Percentiles rank a stretch among this genome's conserved stretches.
Evolutionary conservation across 2,888 invertebrate genomes (phyloP).

Genomic region (Therioaphis trifolii): DNA sequence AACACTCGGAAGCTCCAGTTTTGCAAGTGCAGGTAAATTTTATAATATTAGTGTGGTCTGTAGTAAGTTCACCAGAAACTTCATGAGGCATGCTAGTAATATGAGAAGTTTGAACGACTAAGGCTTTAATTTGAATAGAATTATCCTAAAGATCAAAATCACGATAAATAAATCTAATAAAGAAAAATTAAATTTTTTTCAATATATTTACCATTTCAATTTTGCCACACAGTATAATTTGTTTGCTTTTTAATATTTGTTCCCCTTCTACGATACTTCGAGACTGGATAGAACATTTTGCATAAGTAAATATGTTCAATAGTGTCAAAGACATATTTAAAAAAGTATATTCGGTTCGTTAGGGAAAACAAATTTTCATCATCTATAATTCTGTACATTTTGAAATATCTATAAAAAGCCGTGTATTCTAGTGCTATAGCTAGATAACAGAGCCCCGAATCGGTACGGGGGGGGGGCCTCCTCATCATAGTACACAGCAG

Average conservation of each 20-base stretch:
- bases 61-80: not conserved
- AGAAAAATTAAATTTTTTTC: no score
- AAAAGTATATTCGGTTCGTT: no score
- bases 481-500: no score
- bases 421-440: no score
- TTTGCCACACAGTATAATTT: not conserved
- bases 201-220: not conserved
- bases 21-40: not conserved
- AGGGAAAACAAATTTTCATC: no score
- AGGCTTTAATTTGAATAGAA: not conserved
- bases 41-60: not conserved
- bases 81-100: not conserved
- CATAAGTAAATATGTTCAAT: not conserved
- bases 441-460: no score
- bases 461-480: no score
- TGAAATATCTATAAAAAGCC: no score
- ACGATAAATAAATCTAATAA: no score
- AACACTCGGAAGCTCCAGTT: not conserved
- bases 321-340: not conserved
- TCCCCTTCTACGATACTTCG: not conserved
- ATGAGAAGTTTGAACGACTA: not conserved
- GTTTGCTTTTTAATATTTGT: not conserved
- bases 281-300: not conserved
- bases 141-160: no score
- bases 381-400: no score